phyloP scores from a whole-genome alignment of 2,888 invertebrate genomes.

The Ctena decussata region DNA sequence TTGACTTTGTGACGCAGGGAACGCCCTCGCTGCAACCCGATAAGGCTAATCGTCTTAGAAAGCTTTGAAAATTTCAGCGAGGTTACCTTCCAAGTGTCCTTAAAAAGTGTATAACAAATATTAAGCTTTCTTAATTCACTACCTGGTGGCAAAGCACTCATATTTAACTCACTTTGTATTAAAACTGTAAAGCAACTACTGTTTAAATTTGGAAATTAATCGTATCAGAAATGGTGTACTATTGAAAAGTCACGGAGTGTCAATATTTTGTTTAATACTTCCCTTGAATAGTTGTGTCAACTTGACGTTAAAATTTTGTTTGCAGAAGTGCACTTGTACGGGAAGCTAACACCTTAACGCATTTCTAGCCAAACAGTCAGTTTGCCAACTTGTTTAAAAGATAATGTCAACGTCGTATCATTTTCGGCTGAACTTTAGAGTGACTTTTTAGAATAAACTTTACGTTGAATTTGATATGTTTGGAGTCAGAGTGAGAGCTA shows the following conservation, averaged over 20 bases:
- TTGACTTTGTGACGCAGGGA: not conserved
- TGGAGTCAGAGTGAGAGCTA: too few species aligned
- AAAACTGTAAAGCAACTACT: conserved; percentile 46
- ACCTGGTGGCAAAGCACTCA: conserved; percentile 16
- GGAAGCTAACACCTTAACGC: conserved; percentile 17
- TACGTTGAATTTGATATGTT: not conserved
- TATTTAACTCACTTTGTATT: conserved; percentile 5
- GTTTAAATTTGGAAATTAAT: conserved; percentile 59
- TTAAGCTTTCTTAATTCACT: conserved; percentile 9
- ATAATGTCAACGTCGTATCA: not conserved
- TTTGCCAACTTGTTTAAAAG: conserved; percentile 1
- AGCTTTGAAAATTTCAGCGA: not conserved
- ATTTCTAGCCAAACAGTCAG: conserved; percentile 16
- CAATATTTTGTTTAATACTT: conserved; percentile 61
- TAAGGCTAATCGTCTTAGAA: not conserved
- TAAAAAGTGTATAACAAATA: conserved; percentile 7
- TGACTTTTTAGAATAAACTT: conserved; percentile 15
- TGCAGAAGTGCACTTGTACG: conserved; percentile 2
- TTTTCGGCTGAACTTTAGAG: conserved; percentile 20
- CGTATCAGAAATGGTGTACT: conserved; percentile 47
- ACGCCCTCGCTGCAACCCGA: not conserved
- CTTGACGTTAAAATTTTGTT: conserved; percentile 1
- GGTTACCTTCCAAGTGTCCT: conserved; percentile 7
- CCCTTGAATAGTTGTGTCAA: conserved; percentile 56
- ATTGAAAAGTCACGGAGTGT: conserved; percentile 63